Base-by-base conservation (phyloP, 2,113 vertebrate genomes). In the Phaethon lepturus region DNA sequence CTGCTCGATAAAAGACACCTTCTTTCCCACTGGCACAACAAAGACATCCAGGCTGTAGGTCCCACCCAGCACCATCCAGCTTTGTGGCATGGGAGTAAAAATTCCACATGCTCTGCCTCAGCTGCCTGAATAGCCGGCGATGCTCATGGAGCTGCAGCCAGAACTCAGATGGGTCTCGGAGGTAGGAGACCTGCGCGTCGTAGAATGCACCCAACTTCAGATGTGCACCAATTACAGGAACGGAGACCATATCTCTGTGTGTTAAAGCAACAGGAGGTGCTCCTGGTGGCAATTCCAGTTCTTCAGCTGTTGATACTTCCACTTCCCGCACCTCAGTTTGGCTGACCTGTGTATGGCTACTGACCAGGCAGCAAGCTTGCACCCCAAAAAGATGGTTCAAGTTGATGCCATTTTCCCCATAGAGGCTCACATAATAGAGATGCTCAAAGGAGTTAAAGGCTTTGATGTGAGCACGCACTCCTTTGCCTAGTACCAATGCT, bases 381-480 rank as follows among this genome's bases (percentile, higher is more conserved):
- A 96, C 96, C 45, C 98, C 98, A 81, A 99, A 99, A 11, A 98
- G 75, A 31, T 84, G 85, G 91, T 99, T 99, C 49, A 99, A 96
- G 79, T 99, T 98, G 6, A 95, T 33, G 7, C 98, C 98, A 4
- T 99, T 98, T 44, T 99, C 98, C 23, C 98, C 98, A 44, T 99
- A 99, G 4, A 99, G 94, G 1, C 96, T 99, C 66, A 99, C 98
- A 5, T 99, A 99, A 87, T 99, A 98, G 58, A 99, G 98, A 26
- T 99, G 99, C 82, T 99, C 99, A 1, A 98, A 98, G 38, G 99
- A 97, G 69, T 98, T 99, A 60, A 99, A 99, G 75, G 99, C 98
- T 83, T 99, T 98, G 69, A 99, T 98, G 94, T 96, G 98, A 40
- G 99, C 99, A 55, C 97, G 98, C 74, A 99, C 87, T 1, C 97